phyloP scores from a whole-genome alignment of 2,888 invertebrate genomes.

The Campopleginae sp. region DNA sequence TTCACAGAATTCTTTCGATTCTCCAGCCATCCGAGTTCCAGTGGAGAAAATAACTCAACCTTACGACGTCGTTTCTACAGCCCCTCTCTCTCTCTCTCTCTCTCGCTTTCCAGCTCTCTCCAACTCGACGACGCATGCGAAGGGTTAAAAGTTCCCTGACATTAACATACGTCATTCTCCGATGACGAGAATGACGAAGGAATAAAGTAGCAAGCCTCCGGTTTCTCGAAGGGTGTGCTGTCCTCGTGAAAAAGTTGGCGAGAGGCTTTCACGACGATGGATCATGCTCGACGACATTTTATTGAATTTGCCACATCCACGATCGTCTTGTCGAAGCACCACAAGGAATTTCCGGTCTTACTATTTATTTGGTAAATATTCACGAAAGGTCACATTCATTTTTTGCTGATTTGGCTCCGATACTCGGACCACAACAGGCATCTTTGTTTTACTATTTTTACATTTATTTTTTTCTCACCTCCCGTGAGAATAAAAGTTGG shows the following conservation, averaged over 20 bases:
- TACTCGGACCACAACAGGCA: not conserved
- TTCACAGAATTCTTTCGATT: constrained; percentile 17
- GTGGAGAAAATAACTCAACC: constrained; percentile 38
- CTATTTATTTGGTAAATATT: not conserved
- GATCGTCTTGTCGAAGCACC: not conserved
- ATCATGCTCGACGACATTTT: not conserved
- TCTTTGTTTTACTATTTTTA: constrained; percentile 38
- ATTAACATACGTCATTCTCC: constrained; percentile 17
- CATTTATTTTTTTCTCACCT: constrained; percentile 61
- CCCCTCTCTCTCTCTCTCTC: constrained; percentile 2
- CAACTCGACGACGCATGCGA: constrained; percentile 16
- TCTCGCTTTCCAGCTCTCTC: not conserved
- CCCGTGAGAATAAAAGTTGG: constrained; percentile 62
- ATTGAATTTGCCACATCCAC: not conserved
- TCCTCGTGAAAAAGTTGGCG: not conserved
- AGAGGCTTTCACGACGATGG: not conserved
- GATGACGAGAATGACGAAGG: constrained; percentile 19
- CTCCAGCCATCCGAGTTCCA: constrained; percentile 26
- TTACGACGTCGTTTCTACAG: constrained; percentile 1
- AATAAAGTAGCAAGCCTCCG: not conserved
- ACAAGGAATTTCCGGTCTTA: not conserved
- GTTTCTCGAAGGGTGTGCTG: not conserved
- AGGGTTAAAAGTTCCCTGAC: constrained; percentile 24
- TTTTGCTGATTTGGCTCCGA: not conserved
- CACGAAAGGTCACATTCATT: not conserved